phyloP scores from a whole-genome alignment of 2,888 invertebrate species.

The Drosophila neotestacea region DNA sequence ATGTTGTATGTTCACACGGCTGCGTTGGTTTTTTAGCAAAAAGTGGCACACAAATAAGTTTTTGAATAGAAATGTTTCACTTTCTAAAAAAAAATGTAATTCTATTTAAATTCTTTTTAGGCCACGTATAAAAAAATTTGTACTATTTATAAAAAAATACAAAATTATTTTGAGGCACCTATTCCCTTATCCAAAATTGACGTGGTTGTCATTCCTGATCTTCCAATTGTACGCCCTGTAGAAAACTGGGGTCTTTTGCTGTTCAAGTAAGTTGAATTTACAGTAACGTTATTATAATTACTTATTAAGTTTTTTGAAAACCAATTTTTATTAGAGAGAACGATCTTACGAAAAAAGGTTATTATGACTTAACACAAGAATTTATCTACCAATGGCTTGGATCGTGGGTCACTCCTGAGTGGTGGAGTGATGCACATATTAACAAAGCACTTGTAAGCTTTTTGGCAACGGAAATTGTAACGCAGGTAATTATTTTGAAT shows the following conservation, averaged over 20 bases:
- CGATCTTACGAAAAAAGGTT: conserved; percentile 88
- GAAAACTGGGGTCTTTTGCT: conserved; percentile 93
- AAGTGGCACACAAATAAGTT: too few relatives aligned
- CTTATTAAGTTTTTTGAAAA: neutral
- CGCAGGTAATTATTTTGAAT: conserved; percentile 86
- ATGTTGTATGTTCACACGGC: too few relatives aligned
- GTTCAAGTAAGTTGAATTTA: conserved; percentile 88
- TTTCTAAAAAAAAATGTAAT: too few relatives aligned
- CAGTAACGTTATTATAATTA: neutral
- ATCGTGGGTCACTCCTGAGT: conserved; percentile 90
- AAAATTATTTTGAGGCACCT: conserved; percentile 88
- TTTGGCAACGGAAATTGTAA: conserved; percentile 90
- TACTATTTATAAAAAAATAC: conserved; percentile 87
- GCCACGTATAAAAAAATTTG: conserved; percentile 87
- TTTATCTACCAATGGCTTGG: conserved; percentile 93
- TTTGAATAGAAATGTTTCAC: too few relatives aligned
- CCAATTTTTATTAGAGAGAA: conserved; percentile 88
- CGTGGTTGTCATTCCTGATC: conserved; percentile 90
- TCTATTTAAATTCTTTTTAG: conserved; percentile 50
- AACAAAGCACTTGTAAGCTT: conserved; percentile 92
- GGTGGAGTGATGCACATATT: conserved; percentile 91
- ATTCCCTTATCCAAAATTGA: conserved; percentile 90
- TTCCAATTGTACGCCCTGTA: conserved; percentile 89
- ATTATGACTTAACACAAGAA: conserved; percentile 90
- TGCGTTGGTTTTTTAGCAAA: too few relatives aligned